Base-by-base conservation (phyloP, 2,888 invertebrate species). In the Nephrotoma guestfalica region DNA sequence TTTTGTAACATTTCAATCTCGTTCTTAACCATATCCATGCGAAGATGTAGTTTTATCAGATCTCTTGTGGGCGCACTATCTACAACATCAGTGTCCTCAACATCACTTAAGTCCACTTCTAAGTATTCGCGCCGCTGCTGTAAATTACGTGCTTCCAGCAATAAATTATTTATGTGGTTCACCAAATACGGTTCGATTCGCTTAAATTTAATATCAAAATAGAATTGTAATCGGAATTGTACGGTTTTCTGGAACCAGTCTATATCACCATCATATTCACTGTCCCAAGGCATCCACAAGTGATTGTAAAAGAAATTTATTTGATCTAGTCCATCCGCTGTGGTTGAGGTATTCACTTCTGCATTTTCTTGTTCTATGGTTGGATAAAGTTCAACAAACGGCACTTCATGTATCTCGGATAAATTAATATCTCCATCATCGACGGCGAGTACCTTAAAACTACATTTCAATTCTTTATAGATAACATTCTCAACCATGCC, bases 221-320 rank as follows among this genome's bases (percentile, higher is more conserved):
- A 94, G 47, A 94, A 90, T 86, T 92, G 91, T 45, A 94, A 91
- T 86, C 94, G 92, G 0, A 92, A 89, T 88, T 93, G 92, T 84
- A 94, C 90, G 90, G 94, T 93, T 87, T 92, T 91, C 51, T 90
- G 90, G 40, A 92, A 91, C 94, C 94, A 94, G 89, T 94, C 93
- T 0, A 89, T 88, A 87, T 91, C 92, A 13, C 93, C 93, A 88
- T 94, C 93, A 45, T 93, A 93, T 86, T 94, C 94, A 86, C 91
- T 90, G 88, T 94, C 94, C 94, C 94, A 94, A 0, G 94, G 94
- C 93, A 93, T 93, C 92, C 93, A 93, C 2, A 94, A 89, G 88
- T 94, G 91, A 85, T 92, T 91, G 87, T 93, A 94, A 88, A 94
- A 94, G 87, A 94, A 94, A 86, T 94, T 87, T 84, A 94, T 89